A percentile compares a stretch with the other conserved stretches of the same genome.
Evolutionary conservation across 2,797 vertebrate species (phyloP).

Genomic region (Spondyliosoma cantharus): DNA sequence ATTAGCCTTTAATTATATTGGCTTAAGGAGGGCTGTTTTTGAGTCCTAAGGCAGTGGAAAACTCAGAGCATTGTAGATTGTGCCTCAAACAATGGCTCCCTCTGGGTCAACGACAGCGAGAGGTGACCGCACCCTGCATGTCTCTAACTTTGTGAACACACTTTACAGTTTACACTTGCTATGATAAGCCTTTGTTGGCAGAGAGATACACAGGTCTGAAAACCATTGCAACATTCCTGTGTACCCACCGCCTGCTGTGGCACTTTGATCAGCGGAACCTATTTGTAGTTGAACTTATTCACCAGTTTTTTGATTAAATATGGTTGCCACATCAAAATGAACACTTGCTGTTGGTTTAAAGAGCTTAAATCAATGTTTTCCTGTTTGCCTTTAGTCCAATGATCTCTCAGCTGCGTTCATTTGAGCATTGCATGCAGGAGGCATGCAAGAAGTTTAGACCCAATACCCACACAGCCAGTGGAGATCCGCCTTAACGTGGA

Average conservation of each 20-base stretch:
- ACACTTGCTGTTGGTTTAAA: background rate
- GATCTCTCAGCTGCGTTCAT: constrained; percentile 15
- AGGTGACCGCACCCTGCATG: constrained; percentile 66
- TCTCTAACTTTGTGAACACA: constrained; percentile 44
- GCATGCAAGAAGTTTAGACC: background rate
- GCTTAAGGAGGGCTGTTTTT: constrained; percentile 56
- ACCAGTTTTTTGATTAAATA: background rate
- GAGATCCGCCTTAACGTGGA: constrained; percentile 29
- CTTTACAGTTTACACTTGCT: constrained; percentile 58
- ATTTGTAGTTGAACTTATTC: constrained; percentile 3
- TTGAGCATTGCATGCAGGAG: background rate
- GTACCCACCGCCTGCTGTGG: background rate
- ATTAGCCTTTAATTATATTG: constrained; percentile 63
- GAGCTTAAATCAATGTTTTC: background rate
- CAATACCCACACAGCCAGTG: constrained; percentile 4
- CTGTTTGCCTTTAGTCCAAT: background rate
- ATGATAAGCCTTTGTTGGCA: constrained; percentile 51
- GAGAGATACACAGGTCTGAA: constrained; percentile 15
- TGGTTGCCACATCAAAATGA: background rate
- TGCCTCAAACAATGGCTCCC: constrained; percentile 62
- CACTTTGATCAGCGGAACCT: background rate
- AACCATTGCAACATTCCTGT: constrained; percentile 26
- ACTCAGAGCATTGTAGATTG: constrained; percentile 48
- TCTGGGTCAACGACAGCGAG: constrained; percentile 26
- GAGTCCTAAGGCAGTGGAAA: constrained; percentile 45